Percentiles rank a stretch among this genome's conserved stretches.
phyloP scores from a whole-genome alignment of 2,113 vertebrate species.

The Vireo altiloquus region DNA sequence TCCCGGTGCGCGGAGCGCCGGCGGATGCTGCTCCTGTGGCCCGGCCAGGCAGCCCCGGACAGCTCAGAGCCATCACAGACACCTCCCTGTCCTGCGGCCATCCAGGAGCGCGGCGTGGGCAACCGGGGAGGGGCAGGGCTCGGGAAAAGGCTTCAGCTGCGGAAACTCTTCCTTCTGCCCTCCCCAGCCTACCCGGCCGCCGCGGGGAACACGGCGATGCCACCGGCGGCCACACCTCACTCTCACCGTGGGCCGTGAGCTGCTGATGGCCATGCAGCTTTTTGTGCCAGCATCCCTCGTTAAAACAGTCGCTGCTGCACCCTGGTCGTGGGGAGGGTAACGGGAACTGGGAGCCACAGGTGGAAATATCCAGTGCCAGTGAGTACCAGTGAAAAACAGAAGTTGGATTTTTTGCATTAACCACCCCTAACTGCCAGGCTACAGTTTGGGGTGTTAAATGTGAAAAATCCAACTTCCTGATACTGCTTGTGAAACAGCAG shows the following conservation, averaged over 20 bases:
- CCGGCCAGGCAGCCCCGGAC: conserved; percentile 55
- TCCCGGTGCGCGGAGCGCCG: not conserved
- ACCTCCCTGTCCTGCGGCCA: conserved; percentile 46
- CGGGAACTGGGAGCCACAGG: not conserved
- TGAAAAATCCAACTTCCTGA: not conserved
- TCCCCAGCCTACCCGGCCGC: not conserved
- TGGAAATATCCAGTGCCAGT: rapidly evolving
- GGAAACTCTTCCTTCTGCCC: not conserved
- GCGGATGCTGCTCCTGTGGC: not conserved
- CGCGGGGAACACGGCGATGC: not conserved
- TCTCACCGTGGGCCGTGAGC: not conserved
- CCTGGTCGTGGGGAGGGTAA: rapidly evolving
- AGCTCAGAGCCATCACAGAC: conserved; percentile 60
- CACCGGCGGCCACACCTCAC: rapidly evolving
- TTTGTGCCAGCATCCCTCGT: rapidly evolving
- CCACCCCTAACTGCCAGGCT: not conserved
- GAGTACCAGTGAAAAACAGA: not conserved
- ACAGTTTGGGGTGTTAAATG: not conserved
- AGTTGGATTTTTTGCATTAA: not conserved
- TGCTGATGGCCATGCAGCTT: rapidly evolving
- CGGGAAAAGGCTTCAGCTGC: not conserved
- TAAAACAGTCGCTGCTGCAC: rapidly evolving
- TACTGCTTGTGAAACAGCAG: not conserved
- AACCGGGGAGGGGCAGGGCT: not conserved
- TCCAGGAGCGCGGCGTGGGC: not conserved